Conservation (phyloP, 2,888 invertebrate species). For the Conomelus anceps region DNA sequence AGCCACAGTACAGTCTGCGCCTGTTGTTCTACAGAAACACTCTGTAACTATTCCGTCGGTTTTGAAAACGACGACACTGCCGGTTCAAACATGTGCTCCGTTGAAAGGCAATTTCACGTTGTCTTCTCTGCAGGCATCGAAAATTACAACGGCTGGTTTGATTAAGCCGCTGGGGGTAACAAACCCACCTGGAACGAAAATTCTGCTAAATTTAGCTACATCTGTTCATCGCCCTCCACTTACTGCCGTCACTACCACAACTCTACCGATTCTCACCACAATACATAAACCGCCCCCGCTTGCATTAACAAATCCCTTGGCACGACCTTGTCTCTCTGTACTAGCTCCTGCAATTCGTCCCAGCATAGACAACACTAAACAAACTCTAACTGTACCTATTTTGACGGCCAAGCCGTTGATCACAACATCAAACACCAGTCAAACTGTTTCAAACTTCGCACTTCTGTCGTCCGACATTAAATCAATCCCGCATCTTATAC, state of each 20-base stretch:
- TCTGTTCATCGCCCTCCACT: background rate
- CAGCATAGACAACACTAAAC: background rate
- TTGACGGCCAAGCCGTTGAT: background rate
- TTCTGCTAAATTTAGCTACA: background rate
- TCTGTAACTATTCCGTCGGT: background rate
- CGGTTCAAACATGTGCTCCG: background rate
- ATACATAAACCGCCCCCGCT: background rate
- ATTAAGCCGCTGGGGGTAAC: background rate
- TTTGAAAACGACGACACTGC: background rate
- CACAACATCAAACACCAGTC: background rate
- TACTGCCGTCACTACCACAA: background rate
- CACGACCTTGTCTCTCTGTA: background rate
- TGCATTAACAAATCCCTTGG: background rate
- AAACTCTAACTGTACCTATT: background rate
- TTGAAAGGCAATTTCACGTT: background rate
- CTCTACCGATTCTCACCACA: background rate
- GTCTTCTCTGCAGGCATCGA: background rate
- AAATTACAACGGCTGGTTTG: background rate
- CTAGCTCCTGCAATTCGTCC: background rate
- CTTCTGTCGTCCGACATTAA: background rate
- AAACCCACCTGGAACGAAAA: background rate
- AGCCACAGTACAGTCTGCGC: background rate
- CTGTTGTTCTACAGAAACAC: background rate
- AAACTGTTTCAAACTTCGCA: background rate
- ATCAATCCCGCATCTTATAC: background rate